Percentiles rank a stretch among this genome's conserved stretches.
These are phyloP conservation scores for Harmothoe impar DNA, from an alignment of 2,888 invertebrate genomes.

Conservation along the genomic window DNA sequence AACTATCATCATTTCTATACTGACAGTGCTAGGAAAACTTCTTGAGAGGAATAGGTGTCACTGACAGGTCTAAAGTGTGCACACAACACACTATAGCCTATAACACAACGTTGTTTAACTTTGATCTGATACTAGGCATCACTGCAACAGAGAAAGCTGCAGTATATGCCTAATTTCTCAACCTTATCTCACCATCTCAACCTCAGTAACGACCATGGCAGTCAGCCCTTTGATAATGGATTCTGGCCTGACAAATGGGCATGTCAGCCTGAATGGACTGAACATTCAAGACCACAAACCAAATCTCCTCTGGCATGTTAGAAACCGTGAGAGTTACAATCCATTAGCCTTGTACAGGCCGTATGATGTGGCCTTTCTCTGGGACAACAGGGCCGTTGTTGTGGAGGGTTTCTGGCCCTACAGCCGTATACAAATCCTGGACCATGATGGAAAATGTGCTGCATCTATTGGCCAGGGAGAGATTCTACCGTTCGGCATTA, in stretches of 20 bases:
- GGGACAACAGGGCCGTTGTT: conserved; percentile 61
- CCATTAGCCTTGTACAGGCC: conserved; percentile 63
- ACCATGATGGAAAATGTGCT: conserved; percentile 39
- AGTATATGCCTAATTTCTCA: neutral
- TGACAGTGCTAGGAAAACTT: too few species aligned
- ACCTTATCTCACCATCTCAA: neutral
- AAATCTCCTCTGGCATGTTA: conserved; percentile 51
- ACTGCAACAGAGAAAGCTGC: neutral
- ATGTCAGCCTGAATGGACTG: neutral
- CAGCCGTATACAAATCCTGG: conserved; percentile 68
- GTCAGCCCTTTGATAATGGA: neutral
- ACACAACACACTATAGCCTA: too few species aligned
- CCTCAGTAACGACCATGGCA: neutral
- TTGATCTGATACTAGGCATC: too few species aligned
- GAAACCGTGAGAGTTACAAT: conserved; percentile 58
- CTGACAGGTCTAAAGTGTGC: too few species aligned
- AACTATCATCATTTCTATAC: too few species aligned
- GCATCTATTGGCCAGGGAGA: conserved; percentile 64
- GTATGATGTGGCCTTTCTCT: conserved; percentile 65
- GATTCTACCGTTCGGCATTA: conserved; percentile 67
- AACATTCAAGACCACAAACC: conserved; percentile 39
- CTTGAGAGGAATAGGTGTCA: too few species aligned
- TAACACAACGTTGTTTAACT: too few species aligned
- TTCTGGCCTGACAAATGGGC: conserved; percentile 38
- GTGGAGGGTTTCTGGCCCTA: conserved; percentile 68